Evolutionary conservation across 2,888 invertebrate species (phyloP), one percentile per base, ranked within the genome.

Genomic region (Crematogaster levior): DNA sequence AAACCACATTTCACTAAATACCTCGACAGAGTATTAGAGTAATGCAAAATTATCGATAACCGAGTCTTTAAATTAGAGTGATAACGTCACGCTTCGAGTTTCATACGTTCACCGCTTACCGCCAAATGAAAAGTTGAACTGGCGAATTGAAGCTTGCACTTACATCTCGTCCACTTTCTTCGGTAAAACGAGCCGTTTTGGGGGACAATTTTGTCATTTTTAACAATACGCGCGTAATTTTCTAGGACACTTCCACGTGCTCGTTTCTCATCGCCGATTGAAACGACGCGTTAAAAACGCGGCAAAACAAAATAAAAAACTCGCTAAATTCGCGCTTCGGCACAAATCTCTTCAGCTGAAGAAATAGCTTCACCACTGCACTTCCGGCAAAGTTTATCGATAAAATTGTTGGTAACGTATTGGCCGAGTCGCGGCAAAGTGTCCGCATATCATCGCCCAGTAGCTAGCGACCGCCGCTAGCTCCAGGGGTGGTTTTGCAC

Each of bases 401-500:
- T 1, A 24, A 18, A 34, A 21, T 34, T 10, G 15, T 10, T 10
- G n/a, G n/a, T 27, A 34, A 30, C 27, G 65, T 24, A 18, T 21
- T 21, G 21, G 12, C 34, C 18, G 24, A 34, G 6, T 58, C 43
- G 40, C 9, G 30, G 7, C n/a, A 1, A 56, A 34, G 5, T 43
- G 30, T 10, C 40, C 43, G 77, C 70, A 37, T 56, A 12, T 12
- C 24, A 66, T 27, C 66, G 43, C 43, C 12, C 30, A 24, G 27
- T 5, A 51, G 48, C 21, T 21, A 9, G 37, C 77, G 79, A 63
- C 61, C 6, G 6, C 61, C n/a, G 40, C 43, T 60, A 77, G 27
- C 34, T 80, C 80, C 37, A 48, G 37, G 80, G 80, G 48, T 75
- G 43, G 60, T 80, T 74, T 80, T 77, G 43, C 34, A 79, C 77